Conservation (phyloP, 2,888 invertebrate genomes). For the Polietes domitor region DNA sequence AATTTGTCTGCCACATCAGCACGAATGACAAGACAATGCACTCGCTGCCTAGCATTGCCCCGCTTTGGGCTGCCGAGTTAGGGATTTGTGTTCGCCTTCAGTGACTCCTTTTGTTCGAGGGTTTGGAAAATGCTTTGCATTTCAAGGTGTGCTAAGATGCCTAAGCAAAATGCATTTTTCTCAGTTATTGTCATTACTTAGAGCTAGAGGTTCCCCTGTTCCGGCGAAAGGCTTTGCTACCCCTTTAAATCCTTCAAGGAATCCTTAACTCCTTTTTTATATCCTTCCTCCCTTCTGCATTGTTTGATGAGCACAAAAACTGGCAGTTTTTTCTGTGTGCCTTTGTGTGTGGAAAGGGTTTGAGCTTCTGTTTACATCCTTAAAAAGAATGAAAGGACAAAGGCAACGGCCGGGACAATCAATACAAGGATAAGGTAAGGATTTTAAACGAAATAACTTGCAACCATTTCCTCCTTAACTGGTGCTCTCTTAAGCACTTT, state of each 20-base stretch:
- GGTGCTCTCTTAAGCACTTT: conserved; percentile 53
- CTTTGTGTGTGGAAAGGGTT: neutral
- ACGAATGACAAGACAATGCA: conserved; percentile 14
- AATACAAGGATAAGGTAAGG: neutral
- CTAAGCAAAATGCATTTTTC: conserved; percentile 11
- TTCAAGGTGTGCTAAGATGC: conserved; percentile 66
- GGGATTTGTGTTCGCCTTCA: conserved; percentile 20
- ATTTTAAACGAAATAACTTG: neutral
- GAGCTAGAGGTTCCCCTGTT: neutral
- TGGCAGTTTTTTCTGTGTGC: neutral
- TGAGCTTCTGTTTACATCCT: conserved; percentile 7
- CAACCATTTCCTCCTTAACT: conserved; percentile 46
- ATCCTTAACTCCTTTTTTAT: conserved; percentile 20
- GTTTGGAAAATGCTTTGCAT: conserved; percentile 57
- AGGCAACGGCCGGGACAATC: neutral
- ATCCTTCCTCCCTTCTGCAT: neutral
- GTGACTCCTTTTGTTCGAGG: conserved; percentile 56
- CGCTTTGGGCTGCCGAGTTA: conserved; percentile 23
- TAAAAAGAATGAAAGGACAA: neutral
- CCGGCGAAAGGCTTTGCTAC: neutral
- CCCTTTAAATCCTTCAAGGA: neutral
- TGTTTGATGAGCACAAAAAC: neutral
- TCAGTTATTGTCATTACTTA: neutral
- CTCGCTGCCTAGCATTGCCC: too few species aligned
- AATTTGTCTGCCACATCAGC: conserved; percentile 23